Base-by-base conservation (phyloP, 2,113 vertebrate genomes). In the Podiceps cristatus region DNA sequence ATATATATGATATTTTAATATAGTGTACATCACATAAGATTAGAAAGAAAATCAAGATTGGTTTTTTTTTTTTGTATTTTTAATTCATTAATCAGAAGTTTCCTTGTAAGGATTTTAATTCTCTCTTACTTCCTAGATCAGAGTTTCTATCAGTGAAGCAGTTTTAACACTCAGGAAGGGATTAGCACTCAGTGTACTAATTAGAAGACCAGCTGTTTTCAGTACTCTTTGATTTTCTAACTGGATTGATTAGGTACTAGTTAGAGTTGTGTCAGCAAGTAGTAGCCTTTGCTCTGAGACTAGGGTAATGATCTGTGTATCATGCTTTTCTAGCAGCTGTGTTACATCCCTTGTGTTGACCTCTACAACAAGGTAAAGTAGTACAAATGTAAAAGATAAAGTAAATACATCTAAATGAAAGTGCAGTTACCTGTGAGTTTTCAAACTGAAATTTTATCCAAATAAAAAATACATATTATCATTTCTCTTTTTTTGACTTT, bases 161-260 rank as follows among this genome's bases (percentile, higher is more conserved):
- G 53, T n/a, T 82, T 90, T 29, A 67, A 56, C 44, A 35, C 40
- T 82, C 33, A 49, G 35, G 62, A 82, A 88, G 24, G 28, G 42
- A 83, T 93, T 90, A 93, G 24, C 53, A 45, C 35, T 80, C 45
- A 22, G 24, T 60, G 33, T 42, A 42, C 47, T 92, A 89, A 95
- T 89, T 86, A 92, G 76, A 80, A 82, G 40, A 62, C 53, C 5
- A 19, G 42, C 49, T 95, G 45, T 31, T 44, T 85, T 60, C 53
- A 88, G 47, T 71, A 84, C 24, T 27, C 63, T 94, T 94, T 96
- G 55, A 89, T 96, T 94, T 93, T 94, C 42, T 27, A 73, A 4
- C 18, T 47, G 49, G 20, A 85, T 72, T 79, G 75, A 90, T 72
- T 42, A 86, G n/a, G 37, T 56, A 29, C 27, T 58, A 60, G 66